Base-by-base conservation (phyloP, 1,140 invertebrate genomes). In the Drosophila parabipectinata region DNA sequence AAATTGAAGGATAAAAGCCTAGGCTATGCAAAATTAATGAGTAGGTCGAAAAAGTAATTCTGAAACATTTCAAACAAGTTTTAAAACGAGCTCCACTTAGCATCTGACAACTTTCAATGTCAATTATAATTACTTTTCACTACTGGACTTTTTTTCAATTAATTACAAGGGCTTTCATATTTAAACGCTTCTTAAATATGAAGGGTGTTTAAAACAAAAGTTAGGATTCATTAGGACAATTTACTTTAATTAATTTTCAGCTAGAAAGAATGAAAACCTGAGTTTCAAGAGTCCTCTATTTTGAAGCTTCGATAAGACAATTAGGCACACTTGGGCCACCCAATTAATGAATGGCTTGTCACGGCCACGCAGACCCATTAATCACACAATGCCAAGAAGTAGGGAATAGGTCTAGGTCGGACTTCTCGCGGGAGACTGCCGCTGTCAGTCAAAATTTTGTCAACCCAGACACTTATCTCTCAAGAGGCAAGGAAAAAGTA, bases 321-420 rank as follows among this genome's bases (percentile, higher is more conserved):
- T 80, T 62, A 71, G 45, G 55, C 59, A 59, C 50, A 77, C 81
- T 80, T 80, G 60, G 77, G 69, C 24, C 74, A 64, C 77, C 79
- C 77, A 88, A 87, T 87, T 88, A 88, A 88, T 88, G 67, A 88
- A 88, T 82, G 67, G 79, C 67, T 62, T 82, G 82, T 58, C 78
- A 87, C 72, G 77, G 76, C 50, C 78, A 66, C 69, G 52, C 59
- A 48, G 51, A 68, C 61, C 58, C 74, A 85, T 85, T 87, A 85
- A 85, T 85, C 82, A 85, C 12, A 55, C 61, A 67, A 68, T 44
- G 44, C 37, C 14, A 24, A 41, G 52, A 37, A 57, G 37, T 18
- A n/a, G 14, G 39, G 10, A n/a, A 15, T 18, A 30, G 26, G 41
- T 12, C 54, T 37, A 4, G 30, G 24, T 30, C 3, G 10, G 57